Base-by-base conservation (phyloP, 2,113 vertebrate genomes). In the Eretmochelys imbricata region DNA sequence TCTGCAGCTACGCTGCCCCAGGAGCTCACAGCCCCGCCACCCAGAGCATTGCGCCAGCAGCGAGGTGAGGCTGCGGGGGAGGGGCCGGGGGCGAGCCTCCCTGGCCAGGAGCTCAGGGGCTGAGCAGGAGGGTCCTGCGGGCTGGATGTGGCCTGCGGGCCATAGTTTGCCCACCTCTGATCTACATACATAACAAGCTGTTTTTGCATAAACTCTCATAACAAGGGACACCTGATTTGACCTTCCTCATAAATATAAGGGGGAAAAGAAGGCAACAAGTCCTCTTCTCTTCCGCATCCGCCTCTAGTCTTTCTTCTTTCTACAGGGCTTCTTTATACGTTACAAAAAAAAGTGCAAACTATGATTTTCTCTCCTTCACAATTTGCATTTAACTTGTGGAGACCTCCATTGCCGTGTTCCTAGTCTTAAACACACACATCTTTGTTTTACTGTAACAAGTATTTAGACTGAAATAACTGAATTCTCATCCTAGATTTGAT, bases 401-500 rank as follows among this genome's bases (percentile, higher is more conserved):
- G 96, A 96, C 94, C 95, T 97, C 96, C 91, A 85, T 6, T 88
- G 91, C 94, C 2, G 78, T 94, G 94, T 96, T 97, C 96, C 95
- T 97, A 81, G 8, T 6, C 0, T 13, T 92, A 89, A 92, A 94
- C 94, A 93, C 94, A 92, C 97, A 96, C 96, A 95, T 96, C 95
- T 96, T 89, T 50, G 90, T 92, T 94, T 94, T 92, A 89, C 90
- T 93, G 93, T 91, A 89, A 93, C 82, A 89, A 90, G 94, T 59
- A 97, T 98, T 96, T 97, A 95, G 94, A 97, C 97, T 94, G 95
- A 97, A 98, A 96, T 96, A 96, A 96, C 96, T 93, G 91, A 53
- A 91, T 95, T 95, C 87, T 95, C 94, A 94, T 95, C 96, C 93
- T 72, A 75, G 94, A 93, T 95, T 96, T 65, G 95, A 94, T 94